Evolutionary conservation across 2,888 invertebrate genomes (phyloP).

Genomic region (Drosophila quinaria): DNA sequence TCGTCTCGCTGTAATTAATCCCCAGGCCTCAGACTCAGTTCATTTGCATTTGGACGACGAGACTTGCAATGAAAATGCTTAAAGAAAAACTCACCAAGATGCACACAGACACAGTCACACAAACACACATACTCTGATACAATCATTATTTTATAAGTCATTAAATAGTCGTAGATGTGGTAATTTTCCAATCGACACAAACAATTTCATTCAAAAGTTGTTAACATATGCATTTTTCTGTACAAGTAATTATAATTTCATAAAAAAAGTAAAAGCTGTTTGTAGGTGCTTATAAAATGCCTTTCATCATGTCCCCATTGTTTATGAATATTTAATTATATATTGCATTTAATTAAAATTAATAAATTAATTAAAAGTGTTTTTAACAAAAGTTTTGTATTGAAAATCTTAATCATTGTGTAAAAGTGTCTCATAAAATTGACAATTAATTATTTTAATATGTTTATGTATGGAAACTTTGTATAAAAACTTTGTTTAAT

Average conservation of each 20-base stretch:
- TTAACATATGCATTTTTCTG: conserved; percentile 27
- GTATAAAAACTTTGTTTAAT: neutral
- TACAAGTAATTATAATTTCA: conserved; percentile 13
- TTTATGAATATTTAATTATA: neutral
- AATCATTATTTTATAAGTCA: conserved; percentile 14
- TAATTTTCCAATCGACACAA: conserved; percentile 63
- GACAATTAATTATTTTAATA: neutral
- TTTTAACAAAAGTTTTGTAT: neutral
- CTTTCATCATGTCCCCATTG: neutral
- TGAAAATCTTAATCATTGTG: neutral
- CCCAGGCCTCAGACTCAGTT: conserved; percentile 34
- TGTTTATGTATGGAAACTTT: neutral
- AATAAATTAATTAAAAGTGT: neutral
- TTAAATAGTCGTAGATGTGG: conserved; percentile 33
- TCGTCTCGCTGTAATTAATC: conserved; percentile 66
- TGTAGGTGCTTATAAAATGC: conserved; percentile 4
- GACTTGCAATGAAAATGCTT: conserved; percentile 30
- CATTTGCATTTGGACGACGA: conserved; percentile 66
- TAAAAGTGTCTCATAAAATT: neutral
- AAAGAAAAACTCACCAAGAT: conserved; percentile 14
- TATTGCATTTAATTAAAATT: neutral
- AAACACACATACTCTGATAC: neutral
- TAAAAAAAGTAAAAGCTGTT: conserved; percentile 8
- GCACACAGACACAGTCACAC: conserved; percentile 14
- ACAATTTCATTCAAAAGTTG: conserved; percentile 35